Evolutionary conservation across 2,888 invertebrate species (phyloP), one percentile per base, ranked within the genome.

Genomic region (Calameuta pallipes): DNA sequence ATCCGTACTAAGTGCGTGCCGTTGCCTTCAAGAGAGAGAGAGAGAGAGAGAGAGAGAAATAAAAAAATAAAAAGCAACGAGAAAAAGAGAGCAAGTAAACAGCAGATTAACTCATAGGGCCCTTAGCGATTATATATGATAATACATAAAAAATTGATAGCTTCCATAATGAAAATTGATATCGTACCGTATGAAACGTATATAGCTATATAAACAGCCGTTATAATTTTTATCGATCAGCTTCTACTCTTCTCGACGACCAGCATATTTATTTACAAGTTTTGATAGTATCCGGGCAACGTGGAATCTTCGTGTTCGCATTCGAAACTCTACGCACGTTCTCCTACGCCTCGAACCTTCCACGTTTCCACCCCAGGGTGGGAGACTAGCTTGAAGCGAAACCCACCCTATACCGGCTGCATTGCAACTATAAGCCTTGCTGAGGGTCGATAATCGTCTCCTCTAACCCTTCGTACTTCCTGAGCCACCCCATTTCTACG

Each of bases 381-480:
- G 23, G 9, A 23, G 56, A 23, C 56, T 56, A 9, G 56, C 56
- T 56, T 9, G 9, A 56, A 23, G 23, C 56, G 56, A 56, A 56
- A 56, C 56, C 56, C 56, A 56, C 56, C 31, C 71, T 82, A 79
- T 75, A 78, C 83, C 83, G 83, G 86, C 83, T 86, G 83, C 85
- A 82, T 81, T 81, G 80, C 82, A 78, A 80, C 80, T 81, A 85
- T 82, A 82, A 80, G 81, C 76, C 76, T 81, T 36, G 80, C 69
- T 34, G 75, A 80, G 80, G 86, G 82, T 85, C 86, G 86, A 85
- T 86, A 85, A 85, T 82, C 83, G 79, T 74, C 56, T 37, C 74
- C 74, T 35, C 76, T 70, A 13, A 34, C 34, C 71, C 71, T 71
- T 71, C 71, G 23, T 71, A 31, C 71, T 15, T 33, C 31, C 71